Conservation (phyloP, 2,113 vertebrate species). For the Panurus biarmicus region DNA sequence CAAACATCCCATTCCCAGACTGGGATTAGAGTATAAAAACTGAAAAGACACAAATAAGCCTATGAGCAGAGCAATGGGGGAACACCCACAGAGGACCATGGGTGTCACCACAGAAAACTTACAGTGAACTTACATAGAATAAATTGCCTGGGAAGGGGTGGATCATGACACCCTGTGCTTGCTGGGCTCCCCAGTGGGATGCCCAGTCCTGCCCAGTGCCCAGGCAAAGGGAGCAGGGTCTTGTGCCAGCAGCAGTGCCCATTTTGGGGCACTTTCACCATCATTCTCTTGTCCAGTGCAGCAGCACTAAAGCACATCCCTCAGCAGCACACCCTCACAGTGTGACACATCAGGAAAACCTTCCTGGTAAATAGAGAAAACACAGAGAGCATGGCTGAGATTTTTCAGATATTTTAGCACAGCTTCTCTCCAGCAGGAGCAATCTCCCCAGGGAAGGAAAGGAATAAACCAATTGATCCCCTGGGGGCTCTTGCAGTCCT, state of each 20-base stretch:
- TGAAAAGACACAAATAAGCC: neutral
- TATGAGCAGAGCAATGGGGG: neutral
- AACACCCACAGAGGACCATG: neutral
- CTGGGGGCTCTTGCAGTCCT: neutral
- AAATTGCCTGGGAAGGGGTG: neutral
- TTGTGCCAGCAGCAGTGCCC: neutral
- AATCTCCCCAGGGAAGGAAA: neutral
- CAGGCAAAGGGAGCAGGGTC: neutral
- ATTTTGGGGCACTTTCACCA: neutral
- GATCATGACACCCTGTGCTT: neutral
- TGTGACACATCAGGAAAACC: neutral
- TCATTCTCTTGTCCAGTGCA: rapidly evolving
- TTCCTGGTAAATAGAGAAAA: neutral
- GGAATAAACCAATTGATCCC: neutral
- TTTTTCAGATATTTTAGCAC: neutral
- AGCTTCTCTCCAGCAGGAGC: neutral
- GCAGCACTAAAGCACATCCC: neutral
- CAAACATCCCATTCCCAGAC: neutral
- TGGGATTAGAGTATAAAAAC: neutral
- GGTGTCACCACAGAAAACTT: neutral
- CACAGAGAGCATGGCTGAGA: neutral
- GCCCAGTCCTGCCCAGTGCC: neutral
- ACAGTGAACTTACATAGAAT: neutral
- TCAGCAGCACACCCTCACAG: neutral
- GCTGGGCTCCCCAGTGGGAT: neutral